Conservation (phyloP, 2,888 invertebrate species). For the Trachelus troglodyta region DNA sequence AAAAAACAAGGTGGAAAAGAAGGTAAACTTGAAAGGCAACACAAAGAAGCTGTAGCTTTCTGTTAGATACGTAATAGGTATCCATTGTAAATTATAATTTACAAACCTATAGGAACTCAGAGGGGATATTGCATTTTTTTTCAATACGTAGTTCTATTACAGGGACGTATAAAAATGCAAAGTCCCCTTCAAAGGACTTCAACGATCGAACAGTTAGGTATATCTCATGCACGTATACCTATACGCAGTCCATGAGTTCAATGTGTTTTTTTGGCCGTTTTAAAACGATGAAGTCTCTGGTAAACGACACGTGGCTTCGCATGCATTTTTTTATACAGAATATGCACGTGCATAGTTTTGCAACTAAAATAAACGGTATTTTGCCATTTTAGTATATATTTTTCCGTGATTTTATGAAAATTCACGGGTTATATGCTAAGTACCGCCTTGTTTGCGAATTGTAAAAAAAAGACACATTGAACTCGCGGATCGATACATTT, state of each 20-base stretch:
- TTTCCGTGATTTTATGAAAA: too few species aligned
- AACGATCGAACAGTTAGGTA: slow-evolving; percentile 37
- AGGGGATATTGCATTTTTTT: not conserved
- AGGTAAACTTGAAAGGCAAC: not conserved
- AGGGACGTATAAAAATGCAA: slow-evolving; percentile 51
- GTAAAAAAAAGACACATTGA: not conserved
- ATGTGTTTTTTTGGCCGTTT: not conserved
- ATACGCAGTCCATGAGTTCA: not conserved
- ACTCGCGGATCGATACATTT: not conserved
- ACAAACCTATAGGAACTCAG: not conserved
- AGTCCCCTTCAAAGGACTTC: slow-evolving; percentile 51
- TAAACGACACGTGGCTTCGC: slow-evolving; percentile 15
- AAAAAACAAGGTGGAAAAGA: not conserved
- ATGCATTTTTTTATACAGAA: slow-evolving; percentile 21
- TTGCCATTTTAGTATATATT: not conserved
- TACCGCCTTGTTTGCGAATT: not conserved
- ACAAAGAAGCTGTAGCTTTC: not conserved
- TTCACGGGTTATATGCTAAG: too few species aligned
- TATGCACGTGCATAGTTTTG: slow-evolving; percentile 11
- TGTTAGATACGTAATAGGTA: not conserved
- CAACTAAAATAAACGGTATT: not conserved
- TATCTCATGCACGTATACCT: not conserved
- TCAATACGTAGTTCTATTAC: not conserved
- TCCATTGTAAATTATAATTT: not conserved
- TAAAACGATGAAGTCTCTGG: slow-evolving; percentile 2